phyloP scores from a whole-genome alignment of 1,140 invertebrate genomes.

The Drosophila pallidifrons region DNA sequence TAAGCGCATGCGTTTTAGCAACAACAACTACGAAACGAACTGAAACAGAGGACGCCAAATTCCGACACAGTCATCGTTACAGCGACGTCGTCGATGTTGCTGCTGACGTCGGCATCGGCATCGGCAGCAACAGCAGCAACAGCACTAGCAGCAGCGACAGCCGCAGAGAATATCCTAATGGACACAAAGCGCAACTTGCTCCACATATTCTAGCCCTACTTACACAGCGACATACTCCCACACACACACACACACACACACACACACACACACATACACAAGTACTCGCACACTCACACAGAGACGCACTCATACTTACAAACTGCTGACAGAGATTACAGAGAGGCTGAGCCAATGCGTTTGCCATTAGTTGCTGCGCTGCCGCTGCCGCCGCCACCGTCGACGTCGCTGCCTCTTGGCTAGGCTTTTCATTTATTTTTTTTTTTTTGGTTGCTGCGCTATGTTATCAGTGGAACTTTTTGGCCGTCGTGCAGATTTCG shows the following conservation, averaged over 20 bases:
- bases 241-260: constrained; percentile 28
- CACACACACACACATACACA: constrained; percentile 14
- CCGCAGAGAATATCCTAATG: constrained; percentile 32
- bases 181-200: constrained; percentile 74
- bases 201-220: constrained; percentile 80
- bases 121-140: constrained; percentile 6
- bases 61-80: constrained; percentile 40
- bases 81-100: neutral
- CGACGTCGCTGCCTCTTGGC: constrained; percentile 29
- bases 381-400: constrained; percentile 12
- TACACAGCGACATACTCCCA: constrained; percentile 66
- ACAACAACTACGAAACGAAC: constrained; percentile 26
- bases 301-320: neutral
- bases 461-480: constrained; percentile 69
- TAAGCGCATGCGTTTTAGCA: constrained; percentile 33
- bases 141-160: constrained; percentile 7
- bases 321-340: constrained; percentile 62
- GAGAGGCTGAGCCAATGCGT: constrained; percentile 53
- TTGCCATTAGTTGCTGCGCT: constrained; percentile 61
- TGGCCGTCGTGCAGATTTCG: constrained; percentile 43
- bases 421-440: constrained; percentile 37
- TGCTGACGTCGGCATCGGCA: neutral
- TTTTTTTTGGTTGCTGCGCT: constrained; percentile 2
- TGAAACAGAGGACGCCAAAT: constrained; percentile 30
- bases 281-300: neutral